Conservation (phyloP, 2,888 invertebrate species). For the Leptarthrus brevirostris region DNA sequence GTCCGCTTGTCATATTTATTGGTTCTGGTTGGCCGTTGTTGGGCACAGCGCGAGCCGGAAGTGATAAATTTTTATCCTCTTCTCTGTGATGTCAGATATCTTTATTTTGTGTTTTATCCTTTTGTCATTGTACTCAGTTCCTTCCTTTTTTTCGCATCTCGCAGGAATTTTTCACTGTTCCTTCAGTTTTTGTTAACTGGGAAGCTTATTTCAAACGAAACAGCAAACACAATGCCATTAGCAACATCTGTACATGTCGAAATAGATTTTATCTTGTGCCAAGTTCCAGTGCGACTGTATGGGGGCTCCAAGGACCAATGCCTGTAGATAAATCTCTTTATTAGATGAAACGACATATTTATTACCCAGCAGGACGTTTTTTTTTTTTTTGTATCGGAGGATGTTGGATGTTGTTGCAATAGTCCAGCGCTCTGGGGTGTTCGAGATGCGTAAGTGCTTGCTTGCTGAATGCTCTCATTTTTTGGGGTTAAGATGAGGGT, state of each 20-base stretch:
- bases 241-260: slow-evolving; percentile 44
- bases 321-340: slow-evolving; percentile 50
- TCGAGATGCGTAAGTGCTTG: slow-evolving; percentile 20
- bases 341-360: slow-evolving; percentile 53
- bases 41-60: slow-evolving; percentile 29
- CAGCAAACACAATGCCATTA: slow-evolving; percentile 33
- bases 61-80: slow-evolving; percentile 46
- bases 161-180: slow-evolving; percentile 7
- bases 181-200: neutral
- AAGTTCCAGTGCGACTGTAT: slow-evolving; percentile 12
- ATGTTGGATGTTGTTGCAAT: slow-evolving; percentile 6
- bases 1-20: slow-evolving; percentile 44
- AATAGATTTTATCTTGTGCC: slow-evolving; percentile 37
- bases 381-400: slow-evolving; percentile 18
- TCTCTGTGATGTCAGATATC: slow-evolving; percentile 5
- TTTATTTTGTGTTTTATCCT: slow-evolving; percentile 25
- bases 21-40: slow-evolving; percentile 29
- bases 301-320: slow-evolving; percentile 43
- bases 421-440: slow-evolving; percentile 29
- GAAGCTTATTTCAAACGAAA: neutral
- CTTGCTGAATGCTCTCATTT: neutral
- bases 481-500: slow-evolving; percentile 27
- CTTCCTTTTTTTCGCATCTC: slow-evolving; percentile 16
- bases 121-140: slow-evolving; percentile 22
- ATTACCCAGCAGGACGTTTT: slow-evolving; percentile 51